Evolutionary conservation across 2,888 invertebrate genomes (phyloP).

Genomic region (Osmoderma eremita): DNA sequence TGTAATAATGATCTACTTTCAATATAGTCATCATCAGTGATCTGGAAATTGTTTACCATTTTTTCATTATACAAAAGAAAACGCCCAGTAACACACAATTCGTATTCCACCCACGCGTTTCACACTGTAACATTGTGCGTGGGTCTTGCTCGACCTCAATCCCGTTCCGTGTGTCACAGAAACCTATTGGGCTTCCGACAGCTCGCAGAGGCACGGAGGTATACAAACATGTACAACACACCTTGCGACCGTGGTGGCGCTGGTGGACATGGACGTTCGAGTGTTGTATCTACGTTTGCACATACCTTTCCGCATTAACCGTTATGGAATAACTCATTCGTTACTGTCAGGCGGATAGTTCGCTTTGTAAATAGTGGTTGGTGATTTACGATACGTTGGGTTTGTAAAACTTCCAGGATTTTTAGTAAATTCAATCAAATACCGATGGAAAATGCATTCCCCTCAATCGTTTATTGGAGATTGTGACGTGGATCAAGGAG

Average conservation of each 20-base stretch:
- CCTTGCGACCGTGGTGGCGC: background rate
- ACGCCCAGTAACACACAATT: constrained; percentile 41
- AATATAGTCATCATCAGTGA: too few relatives aligned
- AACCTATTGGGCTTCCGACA: constrained; percentile 43
- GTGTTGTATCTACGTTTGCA: too few relatives aligned
- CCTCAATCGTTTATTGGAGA: background rate
- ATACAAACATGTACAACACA: constrained; percentile 4
- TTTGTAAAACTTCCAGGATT: background rate
- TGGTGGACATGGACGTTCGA: constrained; percentile 1
- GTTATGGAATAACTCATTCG: constrained; percentile 31
- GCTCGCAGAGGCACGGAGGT: constrained; percentile 12
- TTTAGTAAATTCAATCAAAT: background rate
- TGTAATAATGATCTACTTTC: too few relatives aligned
- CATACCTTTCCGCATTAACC: constrained; percentile 23
- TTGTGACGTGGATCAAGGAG: too few relatives aligned
- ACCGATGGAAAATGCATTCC: background rate
- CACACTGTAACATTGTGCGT: constrained; percentile 28
- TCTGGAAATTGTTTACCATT: too few relatives aligned
- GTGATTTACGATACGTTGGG: background rate
- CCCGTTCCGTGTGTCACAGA: constrained; percentile 45
- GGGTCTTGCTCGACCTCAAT: constrained; percentile 44
- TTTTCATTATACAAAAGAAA: background rate
- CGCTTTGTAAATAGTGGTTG: background rate
- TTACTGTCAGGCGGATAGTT: constrained; percentile 9
- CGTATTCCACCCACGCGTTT: constrained; percentile 45